phyloP scores from a whole-genome alignment of 2,113 vertebrate species.

The Motacilla alba region DNA sequence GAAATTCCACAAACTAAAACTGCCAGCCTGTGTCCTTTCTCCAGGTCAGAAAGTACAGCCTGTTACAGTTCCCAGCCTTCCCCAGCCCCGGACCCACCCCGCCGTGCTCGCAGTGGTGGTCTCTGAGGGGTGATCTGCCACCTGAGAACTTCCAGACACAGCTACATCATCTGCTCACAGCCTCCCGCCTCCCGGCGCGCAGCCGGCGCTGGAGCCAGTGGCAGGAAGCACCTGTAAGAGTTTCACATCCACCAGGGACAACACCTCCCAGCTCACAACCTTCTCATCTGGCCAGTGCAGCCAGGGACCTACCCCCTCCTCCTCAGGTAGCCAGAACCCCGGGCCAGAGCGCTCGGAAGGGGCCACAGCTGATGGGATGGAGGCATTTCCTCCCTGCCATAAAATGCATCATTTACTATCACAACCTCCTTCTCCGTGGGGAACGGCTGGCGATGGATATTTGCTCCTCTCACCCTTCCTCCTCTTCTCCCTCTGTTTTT shows the following conservation, averaged over 20 bases:
- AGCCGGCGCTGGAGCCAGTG: not conserved
- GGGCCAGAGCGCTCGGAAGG: not conserved
- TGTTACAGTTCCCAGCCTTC: not conserved
- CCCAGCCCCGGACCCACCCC: not conserved
- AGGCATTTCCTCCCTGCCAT: constrained; percentile 37
- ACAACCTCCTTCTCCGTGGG: not conserved
- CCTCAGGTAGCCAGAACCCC: constrained; percentile 17
- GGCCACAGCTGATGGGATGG: not conserved
- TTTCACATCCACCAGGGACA: constrained; percentile 26
- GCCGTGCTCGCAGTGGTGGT: not conserved
- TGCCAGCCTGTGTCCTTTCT: not conserved
- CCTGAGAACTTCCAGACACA: constrained; percentile 51
- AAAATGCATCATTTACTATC: constrained; percentile 33
- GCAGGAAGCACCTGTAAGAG: constrained; percentile 50
- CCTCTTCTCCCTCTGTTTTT: not conserved
- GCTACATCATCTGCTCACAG: constrained; percentile 9
- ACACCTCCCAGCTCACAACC: constrained; percentile 12
- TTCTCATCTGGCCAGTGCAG: not conserved
- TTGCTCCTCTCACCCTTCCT: not conserved
- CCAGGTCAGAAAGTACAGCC: not conserved
- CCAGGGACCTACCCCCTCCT: not conserved
- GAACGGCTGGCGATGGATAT: not conserved
- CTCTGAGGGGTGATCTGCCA: not conserved
- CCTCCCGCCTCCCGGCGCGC: not conserved
- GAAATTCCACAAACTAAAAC: not conserved